phyloP scores from a whole-genome alignment of 1,140 invertebrate genomes.

The Homalodisca vitripennis region DNA sequence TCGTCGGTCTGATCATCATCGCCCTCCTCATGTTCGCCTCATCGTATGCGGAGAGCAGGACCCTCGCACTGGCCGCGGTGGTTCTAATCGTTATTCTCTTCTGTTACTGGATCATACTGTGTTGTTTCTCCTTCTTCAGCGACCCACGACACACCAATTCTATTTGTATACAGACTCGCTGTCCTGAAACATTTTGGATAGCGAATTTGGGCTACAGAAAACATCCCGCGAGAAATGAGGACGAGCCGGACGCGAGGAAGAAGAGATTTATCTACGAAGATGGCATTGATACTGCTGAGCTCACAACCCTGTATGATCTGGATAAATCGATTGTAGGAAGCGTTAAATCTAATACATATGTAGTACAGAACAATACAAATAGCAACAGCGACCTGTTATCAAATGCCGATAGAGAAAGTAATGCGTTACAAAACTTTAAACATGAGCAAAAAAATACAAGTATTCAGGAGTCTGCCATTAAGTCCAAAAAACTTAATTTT shows the following conservation, averaged over 20 bases:
- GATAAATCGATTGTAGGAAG: no score
- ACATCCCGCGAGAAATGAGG: neutral
- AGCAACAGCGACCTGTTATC: no score
- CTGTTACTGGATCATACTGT: slow-evolving; percentile 6
- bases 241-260: slow-evolving; percentile 7
- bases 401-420: no score
- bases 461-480: no score
- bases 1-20: neutral
- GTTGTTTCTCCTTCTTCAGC: slow-evolving; percentile 10
- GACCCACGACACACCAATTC: neutral
- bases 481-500: no score
- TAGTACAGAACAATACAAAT: no score
- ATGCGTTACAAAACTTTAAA: no score
- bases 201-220: slow-evolving; percentile 5
- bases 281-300: neutral
- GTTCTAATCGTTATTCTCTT: neutral
- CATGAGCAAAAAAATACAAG: no score
- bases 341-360: no score
- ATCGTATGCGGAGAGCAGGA: neutral
- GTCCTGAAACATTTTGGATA: slow-evolving; percentile 9
- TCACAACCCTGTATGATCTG: no score
- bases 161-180: neutral
- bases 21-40: slow-evolving; percentile 10
- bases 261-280: slow-evolving; percentile 3
- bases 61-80: neutral